These are phyloP conservation scores for Sebastes itinus DNA, from an alignment of 2,797 vertebrate species.

Conservation along the genomic window DNA sequence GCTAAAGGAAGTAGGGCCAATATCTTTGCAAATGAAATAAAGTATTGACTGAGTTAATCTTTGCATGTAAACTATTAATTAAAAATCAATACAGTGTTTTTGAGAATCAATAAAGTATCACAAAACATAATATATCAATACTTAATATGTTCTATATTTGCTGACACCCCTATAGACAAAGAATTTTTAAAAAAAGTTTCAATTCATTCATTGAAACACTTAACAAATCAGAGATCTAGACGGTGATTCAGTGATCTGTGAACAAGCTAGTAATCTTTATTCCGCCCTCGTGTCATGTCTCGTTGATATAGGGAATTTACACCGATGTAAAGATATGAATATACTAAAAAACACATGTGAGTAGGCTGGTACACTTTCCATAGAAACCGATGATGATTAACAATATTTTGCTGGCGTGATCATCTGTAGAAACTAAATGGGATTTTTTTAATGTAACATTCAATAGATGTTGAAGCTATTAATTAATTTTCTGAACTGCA, in stretches of 20 bases:
- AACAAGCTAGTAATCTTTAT: not conserved
- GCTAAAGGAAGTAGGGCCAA: not conserved
- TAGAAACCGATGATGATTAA: not conserved
- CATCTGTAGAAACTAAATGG: not conserved
- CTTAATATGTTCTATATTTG: not conserved
- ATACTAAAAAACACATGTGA: not conserved
- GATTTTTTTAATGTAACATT: not conserved
- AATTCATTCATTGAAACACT: not conserved
- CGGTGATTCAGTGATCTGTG: not conserved
- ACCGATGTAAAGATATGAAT: not conserved
- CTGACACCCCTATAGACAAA: not conserved
- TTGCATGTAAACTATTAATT: too few species aligned
- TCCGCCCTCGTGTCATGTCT: not conserved
- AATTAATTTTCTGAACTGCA: not conserved
- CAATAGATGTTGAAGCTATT: not conserved
- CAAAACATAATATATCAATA: not conserved
- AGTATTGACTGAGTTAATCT: too few species aligned
- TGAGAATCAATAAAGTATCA: too few species aligned
- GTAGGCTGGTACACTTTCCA: not conserved
- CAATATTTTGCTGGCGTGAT: not conserved
- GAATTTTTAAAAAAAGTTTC: not conserved
- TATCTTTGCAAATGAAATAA: not conserved
- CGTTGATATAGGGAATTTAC: not conserved
- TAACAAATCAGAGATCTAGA: not conserved
- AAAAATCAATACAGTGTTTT: too few species aligned